Base-by-base conservation (phyloP, 1,140 invertebrate genomes). In the Medauroidea extradentata region DNA sequence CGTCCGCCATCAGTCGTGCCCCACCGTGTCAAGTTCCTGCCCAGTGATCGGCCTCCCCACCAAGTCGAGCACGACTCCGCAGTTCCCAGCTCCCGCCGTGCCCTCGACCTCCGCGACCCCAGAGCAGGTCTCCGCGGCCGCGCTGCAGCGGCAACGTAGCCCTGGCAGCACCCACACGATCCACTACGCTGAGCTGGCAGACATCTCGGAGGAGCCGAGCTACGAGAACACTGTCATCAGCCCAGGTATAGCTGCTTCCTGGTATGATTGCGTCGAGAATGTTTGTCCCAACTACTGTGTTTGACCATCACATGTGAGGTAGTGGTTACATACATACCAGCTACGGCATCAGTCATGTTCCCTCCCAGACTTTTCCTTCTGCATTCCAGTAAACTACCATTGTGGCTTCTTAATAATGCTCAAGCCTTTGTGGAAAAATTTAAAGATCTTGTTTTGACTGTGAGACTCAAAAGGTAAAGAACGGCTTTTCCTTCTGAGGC, bases 171-270 rank as follows among this genome's bases (percentile, higher is more conserved):
- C 52, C 18, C 51, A 59, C 48, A 53, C 59, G 38, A 50, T 67
- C 48, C 70, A 73, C 39, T 71, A 74, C 63, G 68, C 72, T 7
- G 74, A 75, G 60, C 65, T 76, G 42, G 70, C 68, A 21, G 69
- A 74, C 43, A 70, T 75, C 25, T 64, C 63, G 3, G 78, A 81
- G 57, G 81, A 83, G 59, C 81, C 81, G 24, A 79, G 77, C 61
- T 83, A 83, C 62, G 81, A 81, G 57, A 83, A 83, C 62, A 81
- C 81, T 5, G 76, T 80, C 41, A 79, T 81, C 41, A 76, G 77
- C 52, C 79, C 81, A 39, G 83, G 82, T 65, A 81, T 11, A 4
- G n/a, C n/a, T n/a, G n/a, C n/a, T n/a, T n/a, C n/a, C n/a, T n/a
- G n/a, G n/a, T n/a, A n/a, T n/a, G n/a, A n/a, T n/a, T n/a, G n/a